Conservation (phyloP, 2,797 vertebrate genomes). For the Gephyroberyx darwinii region DNA sequence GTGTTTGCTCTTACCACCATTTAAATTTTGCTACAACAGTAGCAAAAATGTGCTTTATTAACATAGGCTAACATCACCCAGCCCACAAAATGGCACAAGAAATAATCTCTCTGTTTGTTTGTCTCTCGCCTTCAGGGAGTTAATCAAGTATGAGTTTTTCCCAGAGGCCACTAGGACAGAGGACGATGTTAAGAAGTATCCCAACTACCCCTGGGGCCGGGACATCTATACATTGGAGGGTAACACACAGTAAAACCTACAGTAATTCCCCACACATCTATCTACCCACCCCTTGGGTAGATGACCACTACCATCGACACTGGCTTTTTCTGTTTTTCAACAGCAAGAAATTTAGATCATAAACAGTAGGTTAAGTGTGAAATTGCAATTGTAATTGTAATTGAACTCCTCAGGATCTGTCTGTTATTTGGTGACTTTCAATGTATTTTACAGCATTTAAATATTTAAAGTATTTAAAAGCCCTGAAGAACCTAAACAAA, state of each 20-base stretch:
- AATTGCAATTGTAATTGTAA: too few relatives aligned
- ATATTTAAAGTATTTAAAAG: too few relatives aligned
- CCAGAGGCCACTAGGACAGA: constrained; percentile 96
- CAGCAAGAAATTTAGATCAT: background rate
- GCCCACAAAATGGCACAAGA: background rate
- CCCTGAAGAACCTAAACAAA: too few relatives aligned
- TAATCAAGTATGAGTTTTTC: constrained; percentile 99
- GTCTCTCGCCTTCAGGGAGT: constrained; percentile 82
- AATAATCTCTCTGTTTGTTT: constrained; percentile 2
- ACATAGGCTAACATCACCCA: too few relatives aligned
- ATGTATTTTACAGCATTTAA: too few relatives aligned
- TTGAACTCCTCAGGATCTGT: too few relatives aligned
- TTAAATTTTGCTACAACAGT: too few relatives aligned
- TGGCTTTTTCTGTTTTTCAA: background rate
- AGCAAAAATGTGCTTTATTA: too few relatives aligned
- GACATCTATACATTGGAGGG: constrained; percentile 98
- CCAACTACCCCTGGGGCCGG: constrained; percentile 94
- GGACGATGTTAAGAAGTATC: constrained; percentile 91
- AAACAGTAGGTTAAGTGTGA: too few relatives aligned
- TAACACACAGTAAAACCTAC: constrained; percentile 59
- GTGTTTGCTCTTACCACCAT: too few relatives aligned
- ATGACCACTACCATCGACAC: background rate
- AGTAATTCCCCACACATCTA: background rate
- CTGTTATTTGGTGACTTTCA: too few relatives aligned
- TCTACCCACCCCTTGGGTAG: background rate